Percentiles rank a stretch among this genome's conserved stretches.
Evolutionary conservation across 2,113 vertebrate species (phyloP).

Genomic region (Rhinopithecus roxellana): DNA sequence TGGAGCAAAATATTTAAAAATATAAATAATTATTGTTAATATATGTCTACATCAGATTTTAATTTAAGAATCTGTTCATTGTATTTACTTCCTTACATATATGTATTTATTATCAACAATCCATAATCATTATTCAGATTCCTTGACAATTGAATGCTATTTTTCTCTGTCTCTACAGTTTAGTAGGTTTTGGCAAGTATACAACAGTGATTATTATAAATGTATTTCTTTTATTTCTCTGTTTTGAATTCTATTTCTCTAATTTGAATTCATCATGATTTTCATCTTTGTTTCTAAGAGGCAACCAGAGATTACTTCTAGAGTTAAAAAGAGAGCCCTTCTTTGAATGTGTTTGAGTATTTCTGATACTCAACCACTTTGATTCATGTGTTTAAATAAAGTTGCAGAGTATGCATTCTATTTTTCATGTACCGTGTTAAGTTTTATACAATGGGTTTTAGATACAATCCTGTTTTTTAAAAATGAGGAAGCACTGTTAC

Average conservation of each 20-base stretch:
- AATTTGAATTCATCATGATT: background rate
- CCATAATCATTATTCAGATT: background rate
- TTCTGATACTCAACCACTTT: background rate
- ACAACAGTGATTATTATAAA: background rate
- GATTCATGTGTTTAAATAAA: constrained; percentile 37
- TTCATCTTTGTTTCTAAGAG: constrained; percentile 41
- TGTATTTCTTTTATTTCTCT: background rate
- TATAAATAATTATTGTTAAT: background rate
- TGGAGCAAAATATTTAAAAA: background rate
- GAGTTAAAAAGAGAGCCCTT: background rate
- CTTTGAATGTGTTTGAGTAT: constrained; percentile 29
- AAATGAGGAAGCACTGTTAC: background rate
- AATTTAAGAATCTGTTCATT: background rate
- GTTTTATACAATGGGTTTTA: constrained; percentile 34
- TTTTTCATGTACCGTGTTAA: background rate
- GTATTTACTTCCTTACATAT: background rate
- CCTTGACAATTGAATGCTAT: background rate
- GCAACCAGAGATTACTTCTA: background rate
- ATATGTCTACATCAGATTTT: background rate
- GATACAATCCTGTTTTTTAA: background rate
- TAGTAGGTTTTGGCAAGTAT: background rate
- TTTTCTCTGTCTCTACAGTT: background rate
- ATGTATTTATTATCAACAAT: background rate
- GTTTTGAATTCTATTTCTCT: background rate
- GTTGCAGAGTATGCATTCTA: background rate